Base-by-base conservation (phyloP, 2,888 invertebrate species). In the Epinotia ramella region DNA sequence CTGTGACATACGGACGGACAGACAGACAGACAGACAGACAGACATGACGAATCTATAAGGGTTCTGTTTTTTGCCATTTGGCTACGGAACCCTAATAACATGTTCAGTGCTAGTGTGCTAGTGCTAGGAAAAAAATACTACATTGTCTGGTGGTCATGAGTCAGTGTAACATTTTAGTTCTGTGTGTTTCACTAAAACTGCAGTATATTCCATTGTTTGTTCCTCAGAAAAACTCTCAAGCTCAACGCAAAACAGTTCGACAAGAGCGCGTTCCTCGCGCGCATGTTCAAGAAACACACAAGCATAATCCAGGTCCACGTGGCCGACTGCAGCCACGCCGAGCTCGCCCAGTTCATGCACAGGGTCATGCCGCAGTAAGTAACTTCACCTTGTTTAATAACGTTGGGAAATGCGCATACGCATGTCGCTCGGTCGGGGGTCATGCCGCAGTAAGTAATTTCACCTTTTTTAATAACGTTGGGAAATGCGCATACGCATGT, bases 311-410 rank as follows among this genome's bases (percentile, higher is more conserved):
- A 90, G 78, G 78, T 94, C 1, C 86, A 87, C 78, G 80, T 94
- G 3, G 78, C 78, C 40, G 88, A 91, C 80, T 85, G 87, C 82
- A 84, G 76, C 28, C 85, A 85, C 4, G 84, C 83, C 7, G 88
- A 91, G 24, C 80, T 91, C 46, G 86, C 89, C 53, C 84, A 86
- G 63, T 92, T 94, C 80, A 85, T 90, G 81, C 85, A 86, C 78
- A 83, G 81, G 78, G 84, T 93, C 20, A 82, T 94, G 77, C 88
- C 91, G 79, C 88, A 88, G 94, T 94, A 78, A 93, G 91, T 91
- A 76, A 40, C 67, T 18, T 12, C 33, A 33, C 63, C 66, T 28
- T 28, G 2, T 28, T 28, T 28, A 3, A 2, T 28, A 33, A 66
- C 60, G 44, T 44, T 44, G 9, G 44, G 44, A 11, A 44, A 44